Base-by-base conservation (phyloP, 92 coral and sea anemone species). In the Bergia puertoricense region DNA sequence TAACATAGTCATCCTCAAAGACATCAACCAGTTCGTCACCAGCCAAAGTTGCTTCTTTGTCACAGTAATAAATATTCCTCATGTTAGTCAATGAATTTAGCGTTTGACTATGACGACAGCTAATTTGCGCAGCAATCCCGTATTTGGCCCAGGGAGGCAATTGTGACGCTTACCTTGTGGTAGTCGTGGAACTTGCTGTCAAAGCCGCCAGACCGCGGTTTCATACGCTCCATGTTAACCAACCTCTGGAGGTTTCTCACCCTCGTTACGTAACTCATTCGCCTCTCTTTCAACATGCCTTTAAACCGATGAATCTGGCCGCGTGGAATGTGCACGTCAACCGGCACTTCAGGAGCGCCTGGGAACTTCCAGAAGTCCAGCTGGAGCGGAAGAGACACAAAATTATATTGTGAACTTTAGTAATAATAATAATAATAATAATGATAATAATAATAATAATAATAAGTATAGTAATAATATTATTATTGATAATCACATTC, bases 321-420 rank as follows among this genome's bases (percentile, higher is more conserved):
- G 56, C 91, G 93, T 0, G 92, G 86, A 36, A 95, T 92, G 74
- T 90, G 98, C 14, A 95, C 89, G 72, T 95, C 98, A 15, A 95
- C 98, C 8, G 96, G 89, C 20, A 66, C 89, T 77, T 85, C 82
- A 56, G 91, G 80, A 13, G 23, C 30, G 41, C 85, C 78, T 9
- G 98, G 98, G 84, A 91, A 90, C 38, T 88, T 90, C 98, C 98
- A 95, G 90, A 95, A 95, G 88, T 95, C 98, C 50, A 95, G 85
- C 98, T 95, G 88, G 50, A 76, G 83, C 65, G 36, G 37, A 88
- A 38, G 30, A 36, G 37, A 68, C 18, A 3, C 14, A 54, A 46
- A 48, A 1, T 54, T 54, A 4, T 11, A 16, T 54, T 18, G 59
- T 10, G 11, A 54, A 54, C 59, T 54, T 54, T 54, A 54, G 30